Base-by-base conservation (phyloP, 1,140 invertebrate species). In the Tetragonula clypearis region DNA sequence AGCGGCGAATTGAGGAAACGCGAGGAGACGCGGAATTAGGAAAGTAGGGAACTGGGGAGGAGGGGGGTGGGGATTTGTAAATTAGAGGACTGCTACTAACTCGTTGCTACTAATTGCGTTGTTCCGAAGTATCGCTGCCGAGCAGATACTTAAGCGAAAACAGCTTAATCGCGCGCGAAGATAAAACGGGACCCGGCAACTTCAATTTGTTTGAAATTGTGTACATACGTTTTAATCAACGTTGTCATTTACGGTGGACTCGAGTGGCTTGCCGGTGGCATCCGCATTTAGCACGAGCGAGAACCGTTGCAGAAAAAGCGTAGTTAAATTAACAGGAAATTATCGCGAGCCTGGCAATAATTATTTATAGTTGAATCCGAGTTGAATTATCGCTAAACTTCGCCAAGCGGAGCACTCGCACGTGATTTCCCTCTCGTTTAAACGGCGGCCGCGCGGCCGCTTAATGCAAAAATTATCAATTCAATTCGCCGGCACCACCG, bases 311-410 rank as follows among this genome's bases (percentile, higher is more conserved):
- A 26, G 82, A 62, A 84, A 84, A 79, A 84, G 75, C 55, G 56
- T 84, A 84, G 73, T 77, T 83, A 58, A 84, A 79, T 79, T 84
- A 84, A n/a, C 58, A 17, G 69, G 49, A 81, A 73, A 81, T 80
- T 73, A 62, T 74, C 71, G 26, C 58, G 58, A 81, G 80, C 14
- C 30, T 26, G 56, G 58, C 60, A 72, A 71, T 79, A 79, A 85
- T 79, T 73, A 41, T 79, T 85, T 85, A 85, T 85, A 80, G 49
- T 66, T 58, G 21, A 53, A 2, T n/a, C 30, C 6, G 53, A 68
- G 55, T 35, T 79, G 69, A 79, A 71, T 66, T 76, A 71, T 72
- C n/a, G n/a, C 15, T 12, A 53, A 60, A 78, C 26, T 58, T 66
- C 11, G 65, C n/a, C 41, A 26, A 77, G 72, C 79, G 35, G 55